Base-by-base conservation (phyloP, 1,140 invertebrate species). In the Babylonia areolata region DNA sequence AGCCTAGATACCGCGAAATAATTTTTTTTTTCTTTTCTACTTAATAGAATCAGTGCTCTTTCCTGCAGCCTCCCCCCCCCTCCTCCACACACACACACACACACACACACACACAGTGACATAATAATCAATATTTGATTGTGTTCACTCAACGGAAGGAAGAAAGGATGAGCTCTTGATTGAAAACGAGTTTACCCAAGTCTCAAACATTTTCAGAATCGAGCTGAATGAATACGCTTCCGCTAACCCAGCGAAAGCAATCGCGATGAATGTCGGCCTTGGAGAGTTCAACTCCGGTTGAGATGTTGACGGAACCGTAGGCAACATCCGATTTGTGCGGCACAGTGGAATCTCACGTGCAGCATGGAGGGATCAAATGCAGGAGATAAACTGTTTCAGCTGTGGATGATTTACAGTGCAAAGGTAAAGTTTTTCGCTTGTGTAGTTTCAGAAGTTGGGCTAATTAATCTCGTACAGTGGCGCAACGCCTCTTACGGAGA, bases 341-440 rank as follows among this genome's bases (percentile, higher is more conserved):
- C 37, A 37, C 40, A 37, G 75, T 77, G 42, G 28, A 23, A 80
- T 28, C 78, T 58, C 78, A 20, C 28, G 40, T 33, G 5, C n/a
- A 80, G 78, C 12, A 90, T 90, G 90, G 88, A 88, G 46, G 90
- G 86, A 39, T 83, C 88, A 64, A 87, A 84, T 35, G 51, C 89
- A 33, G 83, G 85, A 73, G 90, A 91, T 51, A 91, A 89, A 33
- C 81, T 91, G 81, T 91, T 91, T 83, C 86, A 91, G 84, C 79
- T 88, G 40, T 91, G 90, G 90, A 90, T 91, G 90, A 88, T 90
- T 28, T 90, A 89, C 85, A 87, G 85, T n/a, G 58, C 90, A 12
- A 91, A 91, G 89, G 90, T 91, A 81, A 81, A 35, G 69, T 85
- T n/a, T 82, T 23, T 77, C 54, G 31, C 33, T 84, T 64, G 15